phyloP scores from a whole-genome alignment of 2,888 invertebrate species.

The Taenaris catops region DNA sequence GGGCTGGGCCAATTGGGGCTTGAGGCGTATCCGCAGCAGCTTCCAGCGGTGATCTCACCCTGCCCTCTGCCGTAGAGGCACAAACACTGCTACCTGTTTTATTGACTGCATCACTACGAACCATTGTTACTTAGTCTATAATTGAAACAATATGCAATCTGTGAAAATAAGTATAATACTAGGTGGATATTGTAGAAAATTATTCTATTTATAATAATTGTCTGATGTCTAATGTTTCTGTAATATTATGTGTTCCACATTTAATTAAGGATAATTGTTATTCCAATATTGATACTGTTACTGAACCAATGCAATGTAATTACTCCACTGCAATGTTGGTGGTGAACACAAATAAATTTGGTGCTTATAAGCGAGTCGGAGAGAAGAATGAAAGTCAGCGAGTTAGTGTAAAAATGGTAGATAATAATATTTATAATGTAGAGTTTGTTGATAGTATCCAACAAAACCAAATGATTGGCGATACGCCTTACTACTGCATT shows the following conservation, averaged over 20 bases:
- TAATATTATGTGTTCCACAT: constrained; percentile 83
- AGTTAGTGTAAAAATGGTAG: constrained; percentile 78
- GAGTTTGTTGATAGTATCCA: constrained; percentile 79
- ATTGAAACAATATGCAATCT: constrained; percentile 84
- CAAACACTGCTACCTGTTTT: constrained; percentile 81
- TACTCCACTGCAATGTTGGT: constrained; percentile 82
- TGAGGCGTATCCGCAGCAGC: constrained; percentile 79
- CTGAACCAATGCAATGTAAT: constrained; percentile 81
- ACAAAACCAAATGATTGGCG: constrained; percentile 81
- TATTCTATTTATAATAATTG: constrained; percentile 81
- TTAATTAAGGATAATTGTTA: constrained; percentile 81
- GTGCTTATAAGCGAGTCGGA: constrained; percentile 78
- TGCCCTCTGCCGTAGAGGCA: constrained; percentile 73
- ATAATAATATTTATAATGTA: constrained; percentile 80
- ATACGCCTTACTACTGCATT: constrained; percentile 79
- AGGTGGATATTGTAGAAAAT: constrained; percentile 80
- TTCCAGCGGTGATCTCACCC: constrained; percentile 78
- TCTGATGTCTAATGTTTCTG: constrained; percentile 80
- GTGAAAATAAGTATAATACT: constrained; percentile 82
- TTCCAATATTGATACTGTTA: constrained; percentile 80
- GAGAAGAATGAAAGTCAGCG: constrained; percentile 78
- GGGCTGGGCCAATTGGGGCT: constrained; percentile 85
- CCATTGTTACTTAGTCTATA: constrained; percentile 82
- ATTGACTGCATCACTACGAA: constrained; percentile 81
- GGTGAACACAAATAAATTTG: constrained; percentile 80